Base-by-base conservation (phyloP, 2,888 invertebrate species). In the Zonitis immaculata region DNA sequence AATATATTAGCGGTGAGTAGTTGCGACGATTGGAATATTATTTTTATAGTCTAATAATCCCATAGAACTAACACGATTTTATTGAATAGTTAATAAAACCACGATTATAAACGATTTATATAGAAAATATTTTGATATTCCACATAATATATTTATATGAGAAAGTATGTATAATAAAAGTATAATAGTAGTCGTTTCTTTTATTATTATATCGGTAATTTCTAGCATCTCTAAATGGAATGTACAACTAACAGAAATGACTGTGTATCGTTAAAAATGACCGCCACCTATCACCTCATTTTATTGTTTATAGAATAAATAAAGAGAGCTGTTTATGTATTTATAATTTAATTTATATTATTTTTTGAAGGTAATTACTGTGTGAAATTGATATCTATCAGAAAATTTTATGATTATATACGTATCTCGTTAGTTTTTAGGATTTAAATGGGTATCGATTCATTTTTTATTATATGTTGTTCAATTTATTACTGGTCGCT, bases 231-330 rank as follows among this genome's bases (percentile, higher is more conserved):
- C n/a, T n/a, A 39, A 46, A 44, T 44, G 50, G 54, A 57, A 57
- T 57, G 52, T 54, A 52, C 54, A 56, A 51, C n/a, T 54, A 53
- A 52, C 44, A 54, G 56, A 59, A 56, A 56, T 57, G 56, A 58
- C 53, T 53, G 54, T 53, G 54, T 59, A 57, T 56, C 57, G 54
- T 56, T 56, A 59, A 59, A 61, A 61, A 60, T 55, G 51, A 47
- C 51, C 52, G 20, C 39, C 20, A 47, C 46, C 52, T 49, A 42
- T 49, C 18, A 26, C 11, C 32, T 44, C 5, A 3, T 4, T 22
- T 22, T 22, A 22, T 22, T 22, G 22, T 22, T 22, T 22, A 22
- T 22, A 4, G n/a, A n/a, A n/a, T n/a, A n/a, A n/a, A n/a, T n/a
- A n/a, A n/a, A n/a, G n/a, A n/a, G n/a, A n/a, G n/a, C n/a, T n/a